Base-by-base conservation (phyloP, 2,888 invertebrate genomes). In the Argynnis bischoffii region DNA sequence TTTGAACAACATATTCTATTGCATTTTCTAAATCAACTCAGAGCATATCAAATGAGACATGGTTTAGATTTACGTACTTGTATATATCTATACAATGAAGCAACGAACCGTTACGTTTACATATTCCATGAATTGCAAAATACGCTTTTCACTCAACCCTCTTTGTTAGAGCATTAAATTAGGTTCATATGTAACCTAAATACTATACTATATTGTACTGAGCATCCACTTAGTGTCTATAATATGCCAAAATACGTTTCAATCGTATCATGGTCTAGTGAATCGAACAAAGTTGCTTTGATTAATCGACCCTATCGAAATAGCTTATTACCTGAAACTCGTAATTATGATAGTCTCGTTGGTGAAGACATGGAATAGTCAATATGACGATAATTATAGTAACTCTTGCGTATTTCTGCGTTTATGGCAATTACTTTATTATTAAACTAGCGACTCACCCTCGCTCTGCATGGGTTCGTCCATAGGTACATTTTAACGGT, bases 221-320 rank as follows among this genome's bases (percentile, higher is more conserved):
- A 61, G 18, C 35, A 51, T 61, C 51, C 61, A 61, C 61, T 61
- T 51, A 61, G 15, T 35, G 18, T 61, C 18, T 61, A 53, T 61
- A 61, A n/a, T 18, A 61, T 61, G 41, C 61, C 61, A 61, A 61
- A 61, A 61, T 61, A 53, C 61, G 16, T 6, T 51, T 18, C 35
- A 18, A 41, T 15, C 51, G 57, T 26, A 47, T 57, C 66, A 69
- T 66, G 69, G 69, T 68, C 70, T 67, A 66, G 64, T 61, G 70
- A 66, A 57, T 66, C 63, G 66, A 61, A 66, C 71, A 71, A 75
- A 76, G 74, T 75, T 69, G 77, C 76, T 80, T 80, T 81, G 80
- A 85, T 81, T 83, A 81, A 79, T 82, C 79, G 76, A 71, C 74
- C 75, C 72, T 61, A 41, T 61, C 50, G 50, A 18, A 51, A 61